Evolutionary conservation across 2,797 vertebrate species (phyloP), one percentile per base, ranked within the genome.

Genomic region (Enteromius radiatus): DNA sequence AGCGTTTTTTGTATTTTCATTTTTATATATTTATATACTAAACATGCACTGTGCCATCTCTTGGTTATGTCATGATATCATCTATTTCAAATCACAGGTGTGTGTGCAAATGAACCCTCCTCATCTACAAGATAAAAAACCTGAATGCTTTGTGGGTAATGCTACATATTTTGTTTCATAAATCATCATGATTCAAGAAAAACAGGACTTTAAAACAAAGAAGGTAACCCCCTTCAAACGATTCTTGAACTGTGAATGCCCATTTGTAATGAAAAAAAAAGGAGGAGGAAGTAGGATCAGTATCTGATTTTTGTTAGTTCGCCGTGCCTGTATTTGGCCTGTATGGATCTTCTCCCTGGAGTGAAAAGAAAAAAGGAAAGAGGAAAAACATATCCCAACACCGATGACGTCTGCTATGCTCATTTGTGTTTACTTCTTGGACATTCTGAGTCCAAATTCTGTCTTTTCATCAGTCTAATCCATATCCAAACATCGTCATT

Each of bases 61-160:
- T 70, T 82, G 49, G 31, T 84, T 23, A 65, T 71, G 64, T 83
- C 81, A 85, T 91, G 90, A 82, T 75, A 93, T 91, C 89, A 91
- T 91, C 90, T 91, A 90, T 92, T 91, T 88, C 84, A 91, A 94
- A 93, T 92, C 91, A 92, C 92, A 91, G 83, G 52, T 77, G 90
- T 87, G 92, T 94, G 94, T 94, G 94, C 94, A 95, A 95, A 94
- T 93, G 89, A 93, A 92, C 89, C 91, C 92, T 92, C 89, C 91
- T 92, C 89, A 90, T 92, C 90, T 92, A 90, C 92, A 92, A 92
- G 93, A 95, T 71, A 69, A 76, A 81, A 94, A 94, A 96, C 95
- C 95, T 96, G 95, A 96, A 96, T 95, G 94, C 94, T 96, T 93
- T 93, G 95, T 92, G 95, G 96, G 95, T 95, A 95, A 96, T 97